Base-by-base conservation (phyloP, 2,888 invertebrate species). In the Meta bourneti region DNA sequence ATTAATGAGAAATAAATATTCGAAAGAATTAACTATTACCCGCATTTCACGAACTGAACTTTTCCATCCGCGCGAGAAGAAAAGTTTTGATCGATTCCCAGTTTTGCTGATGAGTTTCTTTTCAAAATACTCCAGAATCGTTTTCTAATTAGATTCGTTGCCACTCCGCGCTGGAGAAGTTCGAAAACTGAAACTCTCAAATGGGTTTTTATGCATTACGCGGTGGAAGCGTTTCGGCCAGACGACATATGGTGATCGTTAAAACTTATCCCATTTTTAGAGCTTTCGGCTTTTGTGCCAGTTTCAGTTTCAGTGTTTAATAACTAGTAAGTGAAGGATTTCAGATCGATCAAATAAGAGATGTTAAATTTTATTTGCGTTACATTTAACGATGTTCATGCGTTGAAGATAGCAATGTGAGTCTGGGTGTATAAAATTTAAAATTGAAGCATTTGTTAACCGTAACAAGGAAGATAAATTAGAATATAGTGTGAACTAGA, bases 111-210 rank as follows among this genome's bases (percentile, higher is more conserved):
- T 84, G 84, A 74, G 74, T 61, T 84, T 84, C 84, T 84, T 84
- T 84, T 16, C 61, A 61, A 54, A 84, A 84, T 72, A 13, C 20
- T 61, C n/a, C n/a, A 61, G 84, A 74, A 52, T 52, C 84, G 20
- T 51, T 61, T 54, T 52, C 84, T 84, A 84, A 84, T 84, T 84
- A 74, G 75, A 84, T 84, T 75, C 75, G 51, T 78, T 77, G n/a
- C 61, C 34, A 19, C 20, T 34, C 13, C n/a, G 48, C 72, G 54
- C 54, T 16, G 6, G 49, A 72, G 72, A 83, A 52, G 51, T 83
- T 83, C 72, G 52, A 72, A 83, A 83, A 83, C 83, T 79, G 61
- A 79, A 61, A 79, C 79, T 34, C 54, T 54, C 54, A 54, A 79
- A 79, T 79, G 61, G 79, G 20, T 61, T 61, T 79, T 79, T 79